A percentile compares a stretch with the other conserved stretches of the same genome.
These are phyloP conservation scores for Polymixis flavicincta DNA, from an alignment of 2,888 invertebrate species.

Conservation along the genomic window DNA sequence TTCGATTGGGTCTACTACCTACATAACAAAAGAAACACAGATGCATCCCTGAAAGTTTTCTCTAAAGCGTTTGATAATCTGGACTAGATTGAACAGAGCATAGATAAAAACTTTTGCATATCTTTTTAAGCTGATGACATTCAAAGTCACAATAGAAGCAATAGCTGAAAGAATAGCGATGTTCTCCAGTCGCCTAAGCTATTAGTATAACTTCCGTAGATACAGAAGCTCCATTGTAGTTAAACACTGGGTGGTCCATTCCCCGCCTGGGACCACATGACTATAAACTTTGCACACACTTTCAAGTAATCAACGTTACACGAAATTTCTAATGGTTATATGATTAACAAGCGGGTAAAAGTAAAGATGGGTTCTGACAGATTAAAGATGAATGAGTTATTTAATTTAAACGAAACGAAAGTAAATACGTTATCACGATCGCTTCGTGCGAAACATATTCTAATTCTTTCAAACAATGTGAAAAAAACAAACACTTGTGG, in stretches of 20 bases:
- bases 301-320: conserved; percentile 61
- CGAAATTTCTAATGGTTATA: conserved; percentile 67
- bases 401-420: conserved; percentile 76
- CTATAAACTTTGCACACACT: conserved; percentile 46
- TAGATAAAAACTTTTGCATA: not conserved
- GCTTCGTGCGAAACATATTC: conserved; percentile 74
- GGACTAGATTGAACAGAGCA: not conserved
- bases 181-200: not conserved
- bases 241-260: conserved; percentile 42
- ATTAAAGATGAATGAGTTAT: conserved; percentile 76
- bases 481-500: conserved; percentile 59
- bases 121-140: not conserved
- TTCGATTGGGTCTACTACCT: not conserved
- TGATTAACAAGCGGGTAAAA: conserved; percentile 67
- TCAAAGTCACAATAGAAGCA: not conserved
- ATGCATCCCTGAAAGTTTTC: not conserved
- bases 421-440: conserved; percentile 67
- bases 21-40: not conserved
- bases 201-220: conserved; percentile 32
- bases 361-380: conserved; percentile 62
- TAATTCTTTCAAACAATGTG: conserved; percentile 70
- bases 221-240: conserved; percentile 25
- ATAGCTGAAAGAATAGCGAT: conserved; percentile 5
- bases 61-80: conserved; percentile 25
- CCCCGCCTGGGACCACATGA: conserved; percentile 29